Conservation (phyloP, 2,888 invertebrate genomes). For the Omphaloscelis lunosa region DNA sequence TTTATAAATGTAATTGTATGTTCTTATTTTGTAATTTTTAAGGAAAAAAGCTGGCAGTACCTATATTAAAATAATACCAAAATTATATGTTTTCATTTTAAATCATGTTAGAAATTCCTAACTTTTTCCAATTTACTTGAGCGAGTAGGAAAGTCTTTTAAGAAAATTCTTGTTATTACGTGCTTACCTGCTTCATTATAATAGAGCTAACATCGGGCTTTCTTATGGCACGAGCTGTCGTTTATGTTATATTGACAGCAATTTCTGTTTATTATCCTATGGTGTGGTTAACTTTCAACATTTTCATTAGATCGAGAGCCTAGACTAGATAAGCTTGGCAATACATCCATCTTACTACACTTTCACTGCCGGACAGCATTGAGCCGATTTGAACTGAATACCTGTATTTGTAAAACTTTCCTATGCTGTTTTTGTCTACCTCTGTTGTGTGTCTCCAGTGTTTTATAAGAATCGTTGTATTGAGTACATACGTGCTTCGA, state of each 20-base stretch:
- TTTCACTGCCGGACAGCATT: constrained; percentile 61
- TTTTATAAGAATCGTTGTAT: constrained; percentile 17
- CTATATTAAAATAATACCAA: constrained; percentile 41
- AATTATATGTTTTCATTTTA: constrained; percentile 36
- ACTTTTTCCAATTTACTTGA: constrained; percentile 32
- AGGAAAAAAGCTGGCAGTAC: constrained; percentile 22
- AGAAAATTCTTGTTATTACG: constrained; percentile 54
- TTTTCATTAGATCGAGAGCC: constrained; percentile 65
- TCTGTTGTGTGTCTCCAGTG: constrained; percentile 6
- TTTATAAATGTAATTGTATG: constrained; percentile 8
- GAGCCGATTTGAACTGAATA: constrained; percentile 51
- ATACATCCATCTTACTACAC: constrained; percentile 53
- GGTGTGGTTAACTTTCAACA: constrained; percentile 71
- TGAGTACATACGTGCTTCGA: constrained; percentile 17
- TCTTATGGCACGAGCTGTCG: constrained; percentile 60
- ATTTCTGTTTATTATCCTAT: constrained; percentile 64
- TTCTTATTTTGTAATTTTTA: constrained; percentile 23
- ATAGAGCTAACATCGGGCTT: constrained; percentile 57
- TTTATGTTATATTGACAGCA: constrained; percentile 61
- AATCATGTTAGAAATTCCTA: constrained; percentile 18
- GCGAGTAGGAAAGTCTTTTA: constrained; percentile 40
- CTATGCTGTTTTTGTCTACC: constrained; percentile 34
- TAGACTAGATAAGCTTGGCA: constrained; percentile 54
- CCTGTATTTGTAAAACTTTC: constrained; percentile 54
- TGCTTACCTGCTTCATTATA: constrained; percentile 39